phyloP scores from a whole-genome alignment of 2,888 invertebrate species.

The Eristalis tenax region DNA sequence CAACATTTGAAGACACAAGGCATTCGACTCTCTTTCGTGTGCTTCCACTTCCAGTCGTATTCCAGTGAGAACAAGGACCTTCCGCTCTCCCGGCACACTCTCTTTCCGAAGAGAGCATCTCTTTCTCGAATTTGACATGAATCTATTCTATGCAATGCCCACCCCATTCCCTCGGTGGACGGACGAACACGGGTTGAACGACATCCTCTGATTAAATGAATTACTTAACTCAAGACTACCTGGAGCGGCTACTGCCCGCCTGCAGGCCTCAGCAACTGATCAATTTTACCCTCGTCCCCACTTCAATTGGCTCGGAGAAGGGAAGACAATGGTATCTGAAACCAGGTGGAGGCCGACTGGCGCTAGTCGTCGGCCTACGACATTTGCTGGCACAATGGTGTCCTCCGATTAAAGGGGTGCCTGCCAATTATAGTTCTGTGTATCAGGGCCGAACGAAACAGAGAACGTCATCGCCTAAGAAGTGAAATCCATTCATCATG shows the following conservation, averaged over 20 bases:
- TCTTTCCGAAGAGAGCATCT: neutral
- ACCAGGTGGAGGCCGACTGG: neutral
- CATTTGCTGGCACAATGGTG: slow-evolving; percentile 16
- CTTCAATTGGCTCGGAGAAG: neutral
- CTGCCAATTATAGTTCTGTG: neutral
- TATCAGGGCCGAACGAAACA: neutral
- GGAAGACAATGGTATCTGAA: neutral
- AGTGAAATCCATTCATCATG: slow-evolving; percentile 24
- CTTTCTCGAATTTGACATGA: too few relatives aligned
- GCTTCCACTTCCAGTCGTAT: neutral
- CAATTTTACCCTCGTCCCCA: slow-evolving; percentile 7
- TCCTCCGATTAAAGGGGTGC: neutral
- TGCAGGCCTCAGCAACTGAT: neutral
- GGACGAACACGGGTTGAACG: neutral
- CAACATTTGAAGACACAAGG: neutral
- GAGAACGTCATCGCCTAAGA: neutral
- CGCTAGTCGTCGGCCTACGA: neutral
- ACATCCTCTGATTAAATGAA: slow-evolving; percentile 21
- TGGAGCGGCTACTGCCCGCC: neutral
- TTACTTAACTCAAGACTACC: neutral
- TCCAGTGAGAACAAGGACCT: neutral
- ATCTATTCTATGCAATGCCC: neutral
- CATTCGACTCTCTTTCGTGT: neutral
- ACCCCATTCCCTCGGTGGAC: neutral
- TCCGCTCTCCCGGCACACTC: neutral